These are phyloP conservation scores for Drymonia ruficornis DNA, from an alignment of 2,888 invertebrate species.

Conservation along the genomic window DNA sequence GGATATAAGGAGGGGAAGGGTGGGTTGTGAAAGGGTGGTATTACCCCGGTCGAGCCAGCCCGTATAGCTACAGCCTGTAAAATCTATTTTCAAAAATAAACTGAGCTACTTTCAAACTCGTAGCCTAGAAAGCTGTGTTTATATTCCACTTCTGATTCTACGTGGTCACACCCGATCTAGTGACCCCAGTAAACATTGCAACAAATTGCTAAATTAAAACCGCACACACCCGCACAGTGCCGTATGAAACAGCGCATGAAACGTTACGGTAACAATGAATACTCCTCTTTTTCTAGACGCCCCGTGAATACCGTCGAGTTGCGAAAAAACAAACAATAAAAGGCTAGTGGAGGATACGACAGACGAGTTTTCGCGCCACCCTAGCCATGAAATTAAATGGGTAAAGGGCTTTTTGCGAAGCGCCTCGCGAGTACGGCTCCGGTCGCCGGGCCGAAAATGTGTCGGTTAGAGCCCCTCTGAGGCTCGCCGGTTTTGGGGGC, in stretches of 20 bases:
- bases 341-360: constrained; percentile 50
- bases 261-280: constrained; percentile 67
- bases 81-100: background rate
- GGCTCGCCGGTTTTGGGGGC: constrained; percentile 29
- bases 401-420: constrained; percentile 52
- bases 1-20: too few species aligned
- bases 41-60: too few species aligned
- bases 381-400: constrained; percentile 75
- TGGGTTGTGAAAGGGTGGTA: too few species aligned
- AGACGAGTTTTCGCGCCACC: constrained; percentile 63
- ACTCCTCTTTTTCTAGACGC: constrained; percentile 55
- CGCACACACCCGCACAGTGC: constrained; percentile 32
- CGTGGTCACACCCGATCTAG: background rate
- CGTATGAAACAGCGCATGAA: constrained; percentile 39
- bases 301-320: constrained; percentile 55
- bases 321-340: constrained; percentile 73
- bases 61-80: too few species aligned
- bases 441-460: constrained; percentile 43
- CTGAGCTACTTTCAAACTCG: too few species aligned
- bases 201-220: constrained; percentile 33
- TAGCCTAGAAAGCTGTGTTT: too few species aligned
- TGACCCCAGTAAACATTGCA: constrained; percentile 6
- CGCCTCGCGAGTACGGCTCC: constrained; percentile 44
- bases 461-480: constrained; percentile 39
- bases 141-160: too few species aligned